Evolutionary conservation across 1,140 invertebrate species (phyloP).

Genomic region (Leptonema lineaticorne): DNA sequence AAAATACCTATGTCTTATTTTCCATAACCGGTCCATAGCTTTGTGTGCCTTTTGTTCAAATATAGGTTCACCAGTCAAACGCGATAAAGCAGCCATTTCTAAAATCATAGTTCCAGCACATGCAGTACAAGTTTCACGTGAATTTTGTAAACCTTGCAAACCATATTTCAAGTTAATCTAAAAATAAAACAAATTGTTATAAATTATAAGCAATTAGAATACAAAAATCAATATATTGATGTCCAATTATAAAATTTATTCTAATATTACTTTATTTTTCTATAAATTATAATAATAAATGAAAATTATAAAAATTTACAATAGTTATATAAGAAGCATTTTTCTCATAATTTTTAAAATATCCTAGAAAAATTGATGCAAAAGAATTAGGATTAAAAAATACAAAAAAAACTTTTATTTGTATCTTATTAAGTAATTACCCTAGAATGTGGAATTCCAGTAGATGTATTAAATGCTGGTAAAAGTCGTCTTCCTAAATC

Average conservation of each 20-base stretch:
- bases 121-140: slow-evolving; percentile 92
- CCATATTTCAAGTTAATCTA: slow-evolving; percentile 90
- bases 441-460: slow-evolving; percentile 94
- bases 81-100: slow-evolving; percentile 93
- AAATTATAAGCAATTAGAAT: too few relatives aligned
- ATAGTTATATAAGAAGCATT: neutral
- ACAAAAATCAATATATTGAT: too few relatives aligned
- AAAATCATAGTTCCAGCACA: slow-evolving; percentile 98
- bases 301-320: slow-evolving; percentile 16
- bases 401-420: neutral
- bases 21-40: slow-evolving; percentile 97
- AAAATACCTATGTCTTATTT: slow-evolving; percentile 76
- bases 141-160: slow-evolving; percentile 75
- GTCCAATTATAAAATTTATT: too few relatives aligned
- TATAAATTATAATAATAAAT: too few relatives aligned
- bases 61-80: slow-evolving; percentile 87
- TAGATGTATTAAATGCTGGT: slow-evolving; percentile 96
- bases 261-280: too few relatives aligned
- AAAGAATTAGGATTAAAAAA: neutral
- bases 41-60: slow-evolving; percentile 94
- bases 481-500: slow-evolving; percentile 89
- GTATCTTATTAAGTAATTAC: slow-evolving; percentile 55
- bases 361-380: neutral
- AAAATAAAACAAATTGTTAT: slow-evolving; percentile 42
- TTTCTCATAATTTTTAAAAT: neutral